These are phyloP conservation scores for Lamellibrachia luymesi DNA, from an alignment of 1,140 invertebrate genomes.

Conservation along the genomic window DNA sequence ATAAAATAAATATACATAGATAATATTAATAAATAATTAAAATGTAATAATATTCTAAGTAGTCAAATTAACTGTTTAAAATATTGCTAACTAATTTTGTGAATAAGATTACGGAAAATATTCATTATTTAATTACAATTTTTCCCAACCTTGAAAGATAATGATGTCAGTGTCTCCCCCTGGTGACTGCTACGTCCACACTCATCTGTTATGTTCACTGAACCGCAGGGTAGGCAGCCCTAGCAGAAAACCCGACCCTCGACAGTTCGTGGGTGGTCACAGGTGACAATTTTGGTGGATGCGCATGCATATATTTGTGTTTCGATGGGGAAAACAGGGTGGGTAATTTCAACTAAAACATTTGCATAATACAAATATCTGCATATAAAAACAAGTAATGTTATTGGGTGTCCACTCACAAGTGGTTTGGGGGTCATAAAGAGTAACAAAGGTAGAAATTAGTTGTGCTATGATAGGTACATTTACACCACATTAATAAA, in stretches of 20 bases:
- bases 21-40: too few species aligned
- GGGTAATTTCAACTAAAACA: background rate
- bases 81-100: too few species aligned
- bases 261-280: background rate
- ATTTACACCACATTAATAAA: too few species aligned
- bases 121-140: too few species aligned
- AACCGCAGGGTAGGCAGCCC: background rate
- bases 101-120: too few species aligned
- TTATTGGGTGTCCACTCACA: background rate
- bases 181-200: background rate
- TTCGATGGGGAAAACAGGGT: background rate
- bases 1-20: too few species aligned
- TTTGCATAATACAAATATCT: background rate
- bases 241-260: background rate
- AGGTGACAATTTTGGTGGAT: background rate
- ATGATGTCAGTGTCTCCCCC: background rate
- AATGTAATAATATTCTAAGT: too few species aligned
- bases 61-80: too few species aligned
- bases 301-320: background rate
- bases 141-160: background rate
- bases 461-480: too few species aligned
- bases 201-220: background rate
- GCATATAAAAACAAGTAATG: background rate
- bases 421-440: too few species aligned
- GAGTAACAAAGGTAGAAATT: too few species aligned